A percentile compares a stretch with the other conserved stretches of the same genome.
These are phyloP conservation scores for Caranx ignobilis DNA, from an alignment of 2,113 vertebrate species.

Conservation along the genomic window DNA sequence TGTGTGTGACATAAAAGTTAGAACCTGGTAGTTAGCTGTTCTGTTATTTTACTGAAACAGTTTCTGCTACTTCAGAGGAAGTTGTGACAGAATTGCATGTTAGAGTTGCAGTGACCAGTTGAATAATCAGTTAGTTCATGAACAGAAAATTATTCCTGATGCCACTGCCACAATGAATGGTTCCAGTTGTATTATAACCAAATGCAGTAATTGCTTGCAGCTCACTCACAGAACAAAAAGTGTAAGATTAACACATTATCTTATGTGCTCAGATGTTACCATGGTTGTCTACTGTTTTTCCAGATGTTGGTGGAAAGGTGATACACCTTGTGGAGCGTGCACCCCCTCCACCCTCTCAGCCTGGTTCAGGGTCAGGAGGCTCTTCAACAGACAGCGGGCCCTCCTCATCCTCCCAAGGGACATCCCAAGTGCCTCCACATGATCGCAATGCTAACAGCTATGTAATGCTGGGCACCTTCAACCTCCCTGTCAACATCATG, in stretches of 20 bases:
- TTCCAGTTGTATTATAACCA: background rate
- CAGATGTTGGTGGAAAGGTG: constrained; percentile 94
- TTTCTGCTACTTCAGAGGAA: background rate
- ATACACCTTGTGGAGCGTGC: constrained; percentile 94
- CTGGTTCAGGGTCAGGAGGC: constrained; percentile 84
- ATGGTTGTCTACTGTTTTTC: background rate
- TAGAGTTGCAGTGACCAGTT: too few relatives aligned
- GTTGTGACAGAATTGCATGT: too few relatives aligned
- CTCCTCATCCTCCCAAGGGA: constrained; percentile 83
- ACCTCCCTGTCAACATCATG: constrained; percentile 92
- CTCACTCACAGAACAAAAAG: background rate
- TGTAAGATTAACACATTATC: background rate
- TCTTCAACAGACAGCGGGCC: constrained; percentile 77
- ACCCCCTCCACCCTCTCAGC: constrained; percentile 89
- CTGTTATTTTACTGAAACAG: background rate
- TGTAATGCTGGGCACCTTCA: constrained; percentile 95
- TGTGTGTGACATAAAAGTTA: background rate
- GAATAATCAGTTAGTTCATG: too few relatives aligned
- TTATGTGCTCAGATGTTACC: background rate
- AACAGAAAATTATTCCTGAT: too few relatives aligned
- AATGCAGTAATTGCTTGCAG: background rate
- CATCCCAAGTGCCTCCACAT: constrained; percentile 82
- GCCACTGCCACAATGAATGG: too few relatives aligned
- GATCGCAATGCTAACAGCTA: constrained; percentile 95
- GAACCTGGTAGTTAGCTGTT: background rate